Base-by-base conservation (phyloP, 2,888 invertebrate genomes). In the Phyto melanocephala region DNA sequence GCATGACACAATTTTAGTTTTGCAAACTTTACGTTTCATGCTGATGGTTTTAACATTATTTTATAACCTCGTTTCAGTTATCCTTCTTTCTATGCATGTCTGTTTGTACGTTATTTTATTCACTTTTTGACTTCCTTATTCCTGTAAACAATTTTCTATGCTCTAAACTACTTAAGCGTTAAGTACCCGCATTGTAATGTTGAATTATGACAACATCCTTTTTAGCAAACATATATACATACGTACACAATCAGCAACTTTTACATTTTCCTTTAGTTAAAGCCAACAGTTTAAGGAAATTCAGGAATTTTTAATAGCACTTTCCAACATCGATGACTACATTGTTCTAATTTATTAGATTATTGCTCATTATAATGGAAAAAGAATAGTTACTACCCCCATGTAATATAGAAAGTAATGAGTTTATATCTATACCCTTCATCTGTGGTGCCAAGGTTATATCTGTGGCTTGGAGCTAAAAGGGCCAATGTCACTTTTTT, bases 151-250 rank as follows among this genome's bases (percentile, higher is more conserved):
- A 75, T 75, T 82, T 82, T 82, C 71, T 71, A 37, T 75, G 75
- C 80, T 75, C 56, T 80, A 56, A 70, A 70, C 56, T 80, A 63
- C 65, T 70, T 80, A 47, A 56, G 58, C 65, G 52, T 70, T 82
- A 82, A 82, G 79, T 82, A 75, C 75, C 75, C 78, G 65, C 75
- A 77, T 79, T 82, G 75, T 79, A 78, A 82, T 75, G 65, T 47
- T 79, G 79, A 79, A 71, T 82, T 82, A 82, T 71, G 71, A 82
- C 79, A 82, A 75, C 82, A 79, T 79, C 82, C 82, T 82, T 81
- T 70, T 67, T 20, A n/a, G 45, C 11, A 22, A 33, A 22, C 22
- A 40, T n/a, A n/a, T n/a, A n/a, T n/a, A n/a, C n/a, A n/a, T n/a
- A n/a, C n/a, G n/a, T n/a, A n/a, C 62, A 71, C 60, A 37, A 15